Percentiles rank a stretch among this genome's conserved stretches.
These are phyloP conservation scores for Rhopalosiphum nymphaeae DNA, from an alignment of 2,888 invertebrate species.

Conservation along the genomic window DNA sequence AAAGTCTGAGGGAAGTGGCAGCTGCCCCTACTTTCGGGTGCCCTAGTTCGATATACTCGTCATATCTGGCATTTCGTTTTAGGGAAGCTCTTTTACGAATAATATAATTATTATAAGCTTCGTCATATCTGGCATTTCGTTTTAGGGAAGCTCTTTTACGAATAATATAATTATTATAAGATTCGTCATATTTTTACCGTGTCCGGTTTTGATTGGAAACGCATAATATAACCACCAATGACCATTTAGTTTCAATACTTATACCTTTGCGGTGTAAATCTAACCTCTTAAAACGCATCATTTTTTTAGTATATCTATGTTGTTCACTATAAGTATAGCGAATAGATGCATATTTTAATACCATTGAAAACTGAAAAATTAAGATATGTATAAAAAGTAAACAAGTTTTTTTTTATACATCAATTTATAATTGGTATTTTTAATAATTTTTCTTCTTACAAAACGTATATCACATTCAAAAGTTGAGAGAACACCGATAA, in stretches of 20 bases:
- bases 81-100: not conserved
- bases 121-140: not conserved
- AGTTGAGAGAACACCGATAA: conserved; percentile 61
- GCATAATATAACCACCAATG: not conserved
- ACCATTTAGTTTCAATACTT: not conserved
- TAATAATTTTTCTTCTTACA: conserved; percentile 51
- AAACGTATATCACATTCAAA: conserved; percentile 64
- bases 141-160: not conserved
- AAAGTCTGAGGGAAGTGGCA: not conserved
- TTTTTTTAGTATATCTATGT: not conserved
- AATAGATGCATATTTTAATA: not conserved
- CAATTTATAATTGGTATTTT: conserved; percentile 28
- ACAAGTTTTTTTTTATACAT: conserved; percentile 8
- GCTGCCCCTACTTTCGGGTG: not conserved
- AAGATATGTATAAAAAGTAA: not conserved
- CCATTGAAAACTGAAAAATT: not conserved
- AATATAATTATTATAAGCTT: not conserved
- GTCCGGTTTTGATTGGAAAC: not conserved
- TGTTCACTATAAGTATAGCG: not conserved
- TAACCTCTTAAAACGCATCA: not conserved
- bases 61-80: not conserved
- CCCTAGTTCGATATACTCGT: not conserved
- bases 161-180: not conserved
- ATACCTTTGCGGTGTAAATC: not conserved
- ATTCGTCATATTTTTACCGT: not conserved